phyloP scores from a whole-genome alignment of 64 coral and sea anemone species.

The Dendronephthya gigantea region DNA sequence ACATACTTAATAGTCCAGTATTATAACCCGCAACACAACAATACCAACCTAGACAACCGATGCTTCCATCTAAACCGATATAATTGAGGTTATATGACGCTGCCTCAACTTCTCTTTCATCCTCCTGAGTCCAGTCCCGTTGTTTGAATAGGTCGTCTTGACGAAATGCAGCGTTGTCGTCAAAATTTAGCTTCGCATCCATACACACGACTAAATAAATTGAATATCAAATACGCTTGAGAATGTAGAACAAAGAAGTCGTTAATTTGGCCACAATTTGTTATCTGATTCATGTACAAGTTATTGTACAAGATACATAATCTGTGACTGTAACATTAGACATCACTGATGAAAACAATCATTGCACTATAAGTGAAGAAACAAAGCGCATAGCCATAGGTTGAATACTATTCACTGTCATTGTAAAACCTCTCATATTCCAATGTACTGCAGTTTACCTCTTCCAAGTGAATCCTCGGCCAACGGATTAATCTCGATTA shows the following conservation, averaged over 20 bases:
- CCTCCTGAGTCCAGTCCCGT: conserved; percentile 89
- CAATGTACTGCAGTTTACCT: background rate
- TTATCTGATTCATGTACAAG: too few species aligned
- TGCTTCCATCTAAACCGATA: conserved; percentile 94
- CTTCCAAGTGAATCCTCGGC: conserved; percentile 7
- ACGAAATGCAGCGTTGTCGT: conserved; percentile 88
- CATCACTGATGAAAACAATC: too few species aligned
- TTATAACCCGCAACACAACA: background rate
- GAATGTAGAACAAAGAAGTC: too few species aligned
- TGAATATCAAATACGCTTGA: background rate
- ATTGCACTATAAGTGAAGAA: too few species aligned
- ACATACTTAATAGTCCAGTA: too few species aligned
- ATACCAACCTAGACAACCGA: conserved; percentile 70
- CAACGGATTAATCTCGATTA: conserved; percentile 3
- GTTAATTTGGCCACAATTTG: too few species aligned
- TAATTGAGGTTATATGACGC: conserved; percentile 78
- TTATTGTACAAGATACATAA: too few species aligned
- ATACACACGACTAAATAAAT: conserved; percentile 23
- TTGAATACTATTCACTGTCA: too few species aligned
- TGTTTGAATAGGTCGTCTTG: conserved; percentile 69
- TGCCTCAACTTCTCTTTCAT: conserved; percentile 71
- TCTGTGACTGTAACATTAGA: too few species aligned
- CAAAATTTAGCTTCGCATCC: conserved; percentile 93
- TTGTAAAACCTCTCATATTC: too few species aligned
- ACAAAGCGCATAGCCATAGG: too few species aligned